phyloP scores from a whole-genome alignment of 2,888 invertebrate species.

The Dusona sp. region DNA sequence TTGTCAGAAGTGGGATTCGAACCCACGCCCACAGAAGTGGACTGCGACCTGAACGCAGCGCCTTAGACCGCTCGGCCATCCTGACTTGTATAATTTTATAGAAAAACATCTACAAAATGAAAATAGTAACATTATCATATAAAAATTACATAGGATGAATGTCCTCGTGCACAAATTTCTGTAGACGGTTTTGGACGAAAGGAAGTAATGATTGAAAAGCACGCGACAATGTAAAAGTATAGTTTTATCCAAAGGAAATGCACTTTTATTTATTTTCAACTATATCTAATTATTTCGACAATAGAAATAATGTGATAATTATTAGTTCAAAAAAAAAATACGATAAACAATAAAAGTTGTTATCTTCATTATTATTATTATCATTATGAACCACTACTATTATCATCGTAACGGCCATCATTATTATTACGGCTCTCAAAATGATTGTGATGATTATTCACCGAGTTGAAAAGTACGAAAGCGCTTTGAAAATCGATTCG shows the following conservation, averaged over 20 bases:
- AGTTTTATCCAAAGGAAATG: neutral
- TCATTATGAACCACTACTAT: neutral
- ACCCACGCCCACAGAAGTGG: conserved; percentile 86
- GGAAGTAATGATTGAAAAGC: neutral
- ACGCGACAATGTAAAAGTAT: neutral
- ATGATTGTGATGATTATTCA: neutral
- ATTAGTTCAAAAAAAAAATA: neutral
- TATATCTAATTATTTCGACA: neutral
- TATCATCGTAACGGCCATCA: neutral
- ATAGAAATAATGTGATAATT: neutral
- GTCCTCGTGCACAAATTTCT: neutral
- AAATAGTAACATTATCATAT: neutral
- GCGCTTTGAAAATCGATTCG: conserved; percentile 13
- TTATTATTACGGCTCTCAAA: neutral
- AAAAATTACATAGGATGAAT: neutral
- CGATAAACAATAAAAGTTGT: neutral
- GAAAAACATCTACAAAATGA: neutral
- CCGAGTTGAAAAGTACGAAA: neutral
- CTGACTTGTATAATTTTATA: conserved; percentile 82
- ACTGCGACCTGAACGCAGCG: conserved; percentile 80
- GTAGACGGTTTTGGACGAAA: neutral
- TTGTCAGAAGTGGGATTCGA: conserved; percentile 88
- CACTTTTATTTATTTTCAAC: neutral
- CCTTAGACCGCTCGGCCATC: conserved; percentile 88
- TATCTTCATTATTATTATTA: neutral